Base-by-base conservation (phyloP, 2,888 invertebrate genomes). In the Lasioglossum pauxillum region DNA sequence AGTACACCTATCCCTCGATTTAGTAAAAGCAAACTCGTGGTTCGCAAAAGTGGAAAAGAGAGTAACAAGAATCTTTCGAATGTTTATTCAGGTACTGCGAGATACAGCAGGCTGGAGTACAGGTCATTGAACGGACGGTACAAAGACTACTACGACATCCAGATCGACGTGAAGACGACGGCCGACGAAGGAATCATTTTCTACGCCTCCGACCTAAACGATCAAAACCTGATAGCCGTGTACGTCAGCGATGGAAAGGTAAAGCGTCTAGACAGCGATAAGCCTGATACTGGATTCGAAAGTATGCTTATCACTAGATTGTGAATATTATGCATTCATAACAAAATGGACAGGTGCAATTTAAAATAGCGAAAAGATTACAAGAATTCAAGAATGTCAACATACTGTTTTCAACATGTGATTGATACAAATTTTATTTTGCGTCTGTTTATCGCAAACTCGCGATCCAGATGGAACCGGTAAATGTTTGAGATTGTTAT, bases 181-280 rank as follows among this genome's bases (percentile, higher is more conserved):
- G 95, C 96, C n/a, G 96, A 96, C 16, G 97, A 98, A 80, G 99
- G 99, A 1, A 96, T 99, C 10, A 96, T 99, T 27, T 98, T 99
- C 96, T 99, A 98, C 95, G 97, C 97, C 0, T 97, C 97, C 81
- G 95, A 95, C 19, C 95, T 96, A 2, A 97, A 97, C 35, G 93
- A 91, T 10, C 93, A 95, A 75, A 97, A 98, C 93, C 97, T 97
- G 93, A 96, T 98, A 0, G 97, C 98, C 0, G 95, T 98, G 16
- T 98, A 97, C 92, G 95, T 99, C 94, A 96, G 96, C 87, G 96
- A 97, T 75, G 98, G 98, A 60, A 96, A 96, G 95, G 97, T 98
- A 95, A 95, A 53, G 0, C 8, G 60, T 27, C 57, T n/a, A 31
- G 14, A 14, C 19, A 1, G 8, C 31, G 12, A 31, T 38, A 35